phyloP scores from a whole-genome alignment of 2,888 invertebrate genomes.

The Imbricaverruca yamaguchii region DNA sequence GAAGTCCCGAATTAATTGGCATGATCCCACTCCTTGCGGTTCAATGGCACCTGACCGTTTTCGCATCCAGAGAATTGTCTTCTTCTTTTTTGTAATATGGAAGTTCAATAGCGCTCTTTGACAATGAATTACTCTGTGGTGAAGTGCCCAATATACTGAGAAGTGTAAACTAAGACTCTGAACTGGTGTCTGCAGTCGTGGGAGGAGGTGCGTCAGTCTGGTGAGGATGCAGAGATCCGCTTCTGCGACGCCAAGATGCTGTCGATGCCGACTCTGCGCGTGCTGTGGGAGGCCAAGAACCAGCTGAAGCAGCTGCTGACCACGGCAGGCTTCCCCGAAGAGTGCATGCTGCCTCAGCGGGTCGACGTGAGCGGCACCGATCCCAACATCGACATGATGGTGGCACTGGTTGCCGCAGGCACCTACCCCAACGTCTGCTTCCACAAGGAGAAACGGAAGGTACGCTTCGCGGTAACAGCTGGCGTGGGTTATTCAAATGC shows the following conservation, averaged over 20 bases:
- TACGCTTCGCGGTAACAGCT: conserved; percentile 35
- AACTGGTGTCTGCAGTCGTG: conserved; percentile 49
- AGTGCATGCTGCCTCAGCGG: conserved; percentile 57
- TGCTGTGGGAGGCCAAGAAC: conserved; percentile 84
- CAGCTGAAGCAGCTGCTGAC: conserved; percentile 60
- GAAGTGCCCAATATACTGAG: too few relatives aligned
- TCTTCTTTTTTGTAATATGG: too few relatives aligned
- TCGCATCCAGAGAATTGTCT: too few relatives aligned
- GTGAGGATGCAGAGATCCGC: conserved; percentile 58
- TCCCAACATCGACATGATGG: conserved; percentile 68
- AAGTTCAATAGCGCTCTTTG: too few relatives aligned
- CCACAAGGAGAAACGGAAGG: conserved; percentile 91
- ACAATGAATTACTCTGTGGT: too few relatives aligned
- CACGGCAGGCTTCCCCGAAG: conserved; percentile 81
- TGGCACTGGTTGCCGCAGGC: conserved; percentile 79
- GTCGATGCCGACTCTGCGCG: conserved; percentile 77
- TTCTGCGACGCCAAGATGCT: conserved; percentile 91
- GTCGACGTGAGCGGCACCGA: conserved; percentile 61
- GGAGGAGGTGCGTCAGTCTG: conserved; percentile 47
- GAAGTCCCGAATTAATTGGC: too few relatives aligned
- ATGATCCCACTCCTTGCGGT: too few relatives aligned
- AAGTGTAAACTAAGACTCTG: too few relatives aligned
- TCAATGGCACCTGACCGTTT: too few relatives aligned
- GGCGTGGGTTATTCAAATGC: background rate
- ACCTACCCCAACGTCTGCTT: conserved; percentile 94